A percentile compares a stretch with the other conserved stretches of the same genome.
These are phyloP conservation scores for Sclerurus mexicanus DNA, from an alignment of 2,113 vertebrate genomes.

Conservation along the genomic window DNA sequence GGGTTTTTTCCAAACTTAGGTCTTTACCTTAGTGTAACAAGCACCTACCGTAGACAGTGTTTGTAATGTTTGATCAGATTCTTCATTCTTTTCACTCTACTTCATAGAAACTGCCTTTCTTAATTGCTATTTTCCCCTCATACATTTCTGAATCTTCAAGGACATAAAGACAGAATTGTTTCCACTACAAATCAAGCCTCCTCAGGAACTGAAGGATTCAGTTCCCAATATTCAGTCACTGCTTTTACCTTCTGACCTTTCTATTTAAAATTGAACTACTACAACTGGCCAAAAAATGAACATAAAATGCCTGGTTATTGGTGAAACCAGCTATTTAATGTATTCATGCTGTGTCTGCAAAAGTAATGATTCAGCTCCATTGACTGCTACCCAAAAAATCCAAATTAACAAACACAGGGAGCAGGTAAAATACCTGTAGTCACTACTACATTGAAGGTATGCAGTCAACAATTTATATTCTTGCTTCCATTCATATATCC, in stretches of 20 bases:
- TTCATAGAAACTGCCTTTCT: not conserved
- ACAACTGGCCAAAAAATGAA: not conserved
- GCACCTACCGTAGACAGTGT: not conserved
- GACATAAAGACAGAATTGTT: not conserved
- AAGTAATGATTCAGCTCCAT: not conserved
- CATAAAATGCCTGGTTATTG: not conserved
- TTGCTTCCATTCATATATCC: not conserved
- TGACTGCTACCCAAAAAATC: not conserved
- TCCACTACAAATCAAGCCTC: not conserved
- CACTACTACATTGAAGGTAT: not conserved
- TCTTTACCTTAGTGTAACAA: not conserved
- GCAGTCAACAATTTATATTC: not conserved
- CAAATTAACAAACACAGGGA: not conserved
- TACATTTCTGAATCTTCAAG: not conserved
- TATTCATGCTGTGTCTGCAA: not conserved
- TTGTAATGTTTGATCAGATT: not conserved
- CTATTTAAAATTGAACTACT: not conserved
- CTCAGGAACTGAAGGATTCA: not conserved
- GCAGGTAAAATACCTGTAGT: not conserved
- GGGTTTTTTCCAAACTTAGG: not conserved
- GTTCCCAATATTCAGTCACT: not conserved
- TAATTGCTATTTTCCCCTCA: not conserved
- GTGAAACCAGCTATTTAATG: not conserved
- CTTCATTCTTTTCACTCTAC: not conserved
- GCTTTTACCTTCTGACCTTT: not conserved